Conservation (phyloP, 2,797 vertebrate species). For the Pseudopleuronectes americanus region DNA sequence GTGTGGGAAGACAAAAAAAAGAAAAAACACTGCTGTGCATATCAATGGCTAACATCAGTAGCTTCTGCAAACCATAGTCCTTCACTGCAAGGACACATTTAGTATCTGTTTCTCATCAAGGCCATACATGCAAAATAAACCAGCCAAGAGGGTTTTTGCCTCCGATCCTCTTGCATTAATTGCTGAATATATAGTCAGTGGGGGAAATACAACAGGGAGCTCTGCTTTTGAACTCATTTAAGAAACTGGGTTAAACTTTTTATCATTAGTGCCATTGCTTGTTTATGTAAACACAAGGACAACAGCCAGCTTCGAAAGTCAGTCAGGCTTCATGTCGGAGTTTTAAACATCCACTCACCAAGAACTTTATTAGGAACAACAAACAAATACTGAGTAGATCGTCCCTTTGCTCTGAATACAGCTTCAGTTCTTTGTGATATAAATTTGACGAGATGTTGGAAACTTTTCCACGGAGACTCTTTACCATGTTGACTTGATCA, state of each 20-base stretch:
- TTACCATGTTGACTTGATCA: neutral
- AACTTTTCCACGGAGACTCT: too few species aligned
- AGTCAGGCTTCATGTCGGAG: neutral
- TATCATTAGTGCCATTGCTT: constrained; percentile 37
- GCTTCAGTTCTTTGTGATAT: too few species aligned
- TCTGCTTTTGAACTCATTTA: constrained; percentile 65
- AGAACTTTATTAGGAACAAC: neutral
- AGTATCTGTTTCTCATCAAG: constrained; percentile 58
- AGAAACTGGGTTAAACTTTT: constrained; percentile 65
- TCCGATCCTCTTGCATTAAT: constrained; percentile 65
- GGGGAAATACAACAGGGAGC: constrained; percentile 54
- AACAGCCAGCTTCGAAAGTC: constrained; percentile 23
- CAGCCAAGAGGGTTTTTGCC: constrained; percentile 44
- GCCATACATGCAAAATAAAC: constrained; percentile 58
- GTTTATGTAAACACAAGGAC: constrained; percentile 40
- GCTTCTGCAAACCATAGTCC: constrained; percentile 52
- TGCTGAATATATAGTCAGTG: constrained; percentile 49
- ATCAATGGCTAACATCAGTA: constrained; percentile 71
- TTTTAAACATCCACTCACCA: neutral
- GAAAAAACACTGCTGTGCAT: constrained; percentile 55
- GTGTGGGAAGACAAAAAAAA: constrained; percentile 68
- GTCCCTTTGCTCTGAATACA: too few species aligned
- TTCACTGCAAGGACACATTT: constrained; percentile 73
- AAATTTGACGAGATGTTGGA: too few species aligned
- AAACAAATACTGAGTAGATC: too few species aligned